Conservation (phyloP, 2,113 vertebrate species). For the Rhabdomys dilectus region DNA sequence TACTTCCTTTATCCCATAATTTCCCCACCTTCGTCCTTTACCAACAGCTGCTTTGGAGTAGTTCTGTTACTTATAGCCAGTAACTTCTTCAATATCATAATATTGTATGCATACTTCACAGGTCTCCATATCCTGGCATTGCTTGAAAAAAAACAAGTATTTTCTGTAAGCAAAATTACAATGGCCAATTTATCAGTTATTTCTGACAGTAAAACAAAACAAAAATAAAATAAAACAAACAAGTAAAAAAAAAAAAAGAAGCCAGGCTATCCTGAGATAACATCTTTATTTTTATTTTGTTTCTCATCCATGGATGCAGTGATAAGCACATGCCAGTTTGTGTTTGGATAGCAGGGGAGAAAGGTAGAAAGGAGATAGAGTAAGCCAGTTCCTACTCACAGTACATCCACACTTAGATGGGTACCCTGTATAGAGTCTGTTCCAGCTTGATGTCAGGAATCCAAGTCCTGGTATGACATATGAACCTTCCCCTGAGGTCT, state of each 20-base stretch:
- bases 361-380: no score
- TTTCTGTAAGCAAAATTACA: not conserved
- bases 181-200: not conserved
- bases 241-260: not conserved
- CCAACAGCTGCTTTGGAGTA: not conserved
- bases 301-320: not conserved
- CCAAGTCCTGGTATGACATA: not conserved
- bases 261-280: not conserved
- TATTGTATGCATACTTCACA: not conserved
- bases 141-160: not conserved
- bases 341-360: not conserved
- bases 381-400: fast-evolving
- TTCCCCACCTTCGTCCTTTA: not conserved
- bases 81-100: not conserved
- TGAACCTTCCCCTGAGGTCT: not conserved
- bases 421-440: not conserved
- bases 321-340: not conserved
- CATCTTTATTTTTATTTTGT: not conserved
- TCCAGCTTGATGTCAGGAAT: not conserved
- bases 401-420: not conserved
- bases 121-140: not conserved
- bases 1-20: fast-evolving
- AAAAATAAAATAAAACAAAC: not conserved
- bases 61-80: not conserved
- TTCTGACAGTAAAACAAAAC: not conserved